Evolutionary conservation across 2,888 invertebrate species (phyloP), one percentile per base, ranked within the genome.

Genomic region (Hirudinaria manillensis): DNA sequence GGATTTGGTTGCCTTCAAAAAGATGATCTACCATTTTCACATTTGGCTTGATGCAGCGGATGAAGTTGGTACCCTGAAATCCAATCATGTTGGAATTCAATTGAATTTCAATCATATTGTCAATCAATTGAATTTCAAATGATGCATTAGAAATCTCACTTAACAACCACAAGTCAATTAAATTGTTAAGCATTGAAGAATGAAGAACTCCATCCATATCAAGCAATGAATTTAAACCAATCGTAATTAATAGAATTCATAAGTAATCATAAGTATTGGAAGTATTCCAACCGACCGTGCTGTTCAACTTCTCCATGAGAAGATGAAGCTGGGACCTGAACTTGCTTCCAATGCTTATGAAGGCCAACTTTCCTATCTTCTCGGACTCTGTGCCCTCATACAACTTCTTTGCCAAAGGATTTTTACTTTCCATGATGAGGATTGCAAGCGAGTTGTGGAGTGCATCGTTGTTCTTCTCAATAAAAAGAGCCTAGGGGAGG

Each of bases 401-500:
- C 77, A 85, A 80, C 66, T 80, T 80, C 79, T 92, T 91, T 21
- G 97, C 89, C 71, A 97, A 88, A n/a, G 89, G 87, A 83, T 92
- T 93, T 81, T 89, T 90, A 78, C 93, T 93, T 85, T 97, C 95
- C 82, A 94, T 93, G 38, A 98, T 91, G 32, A 98, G 88, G 79
- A 92, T 92, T 86, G 95, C 95, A 6, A 98, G 87, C 0, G 97
- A 97, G 0, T 93, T 93, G 86, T 98, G 98, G 19, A 98, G 88
- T 0, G 97, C 96, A 85, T 98, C 98, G 86, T 98, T 99, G 87
- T 98, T 98, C 87, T 98, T 99, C 83, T 96, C 98, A 80, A 98
- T 93, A 85, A 99, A 99, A 86, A 93, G 92, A 82, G 89, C 91
- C 93, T 80, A 61, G 0, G 10, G 16, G 2, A 3, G 70, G 51